A percentile compares a stretch with the other conserved stretches of the same genome.
These are phyloP conservation scores for human (Homo sapiens) DNA, from an alignment of 2,113 vertebrate genomes.

Conservation along the genomic window DNA sequence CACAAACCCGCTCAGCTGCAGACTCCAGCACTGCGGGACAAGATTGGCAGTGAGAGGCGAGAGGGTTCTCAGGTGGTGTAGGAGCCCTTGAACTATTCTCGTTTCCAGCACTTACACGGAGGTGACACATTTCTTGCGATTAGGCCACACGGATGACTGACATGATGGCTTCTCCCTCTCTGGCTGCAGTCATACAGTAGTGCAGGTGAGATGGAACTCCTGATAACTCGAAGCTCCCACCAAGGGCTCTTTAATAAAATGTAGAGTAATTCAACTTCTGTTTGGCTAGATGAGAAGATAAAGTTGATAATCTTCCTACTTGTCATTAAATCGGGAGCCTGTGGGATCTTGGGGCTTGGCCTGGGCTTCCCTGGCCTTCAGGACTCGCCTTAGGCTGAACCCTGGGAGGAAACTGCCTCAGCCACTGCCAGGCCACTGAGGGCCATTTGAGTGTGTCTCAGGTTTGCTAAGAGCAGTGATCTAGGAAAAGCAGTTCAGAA, in stretches of 20 bases:
- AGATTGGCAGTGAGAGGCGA: not conserved
- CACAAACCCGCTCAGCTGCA: not conserved
- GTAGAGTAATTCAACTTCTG: not conserved
- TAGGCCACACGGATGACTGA: not conserved
- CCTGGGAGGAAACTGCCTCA: not conserved
- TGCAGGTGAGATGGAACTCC: accelerated
- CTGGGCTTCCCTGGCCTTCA: not conserved
- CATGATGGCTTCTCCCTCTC: not conserved
- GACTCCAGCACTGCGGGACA: not conserved
- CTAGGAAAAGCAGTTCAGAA: not conserved
- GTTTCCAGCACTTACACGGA: not conserved
- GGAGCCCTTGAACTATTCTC: not conserved
- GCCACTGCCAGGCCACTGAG: not conserved
- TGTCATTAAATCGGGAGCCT: not conserved
- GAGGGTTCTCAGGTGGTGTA: accelerated
- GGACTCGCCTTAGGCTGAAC: not conserved
- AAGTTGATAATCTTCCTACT: not conserved
- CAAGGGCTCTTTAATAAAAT: not conserved
- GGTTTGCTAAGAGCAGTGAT: not conserved
- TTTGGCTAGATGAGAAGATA: not conserved
- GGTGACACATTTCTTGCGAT: not conserved
- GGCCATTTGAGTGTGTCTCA: not conserved
- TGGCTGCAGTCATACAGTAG: too few species aligned
- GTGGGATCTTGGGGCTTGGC: accelerated
- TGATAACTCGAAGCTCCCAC: not conserved